These are phyloP conservation scores for Rostratula benghalensis DNA, from an alignment of 2,113 vertebrate species.

Conservation along the genomic window DNA sequence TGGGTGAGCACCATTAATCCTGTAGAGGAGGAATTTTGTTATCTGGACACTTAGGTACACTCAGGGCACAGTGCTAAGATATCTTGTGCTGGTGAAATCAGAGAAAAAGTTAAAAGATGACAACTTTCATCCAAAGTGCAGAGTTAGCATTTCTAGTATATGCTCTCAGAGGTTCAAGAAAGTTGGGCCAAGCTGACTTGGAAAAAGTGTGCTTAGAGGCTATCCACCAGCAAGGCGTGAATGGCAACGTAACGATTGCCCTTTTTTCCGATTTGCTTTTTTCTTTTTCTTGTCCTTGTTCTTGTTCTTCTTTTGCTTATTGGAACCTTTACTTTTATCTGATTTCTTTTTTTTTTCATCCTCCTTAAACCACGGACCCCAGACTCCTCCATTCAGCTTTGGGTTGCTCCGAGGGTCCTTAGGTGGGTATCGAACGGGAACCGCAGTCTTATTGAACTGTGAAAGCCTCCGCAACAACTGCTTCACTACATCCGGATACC, in stretches of 20 bases:
- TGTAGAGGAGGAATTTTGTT: background rate
- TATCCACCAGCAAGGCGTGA: conserved; percentile 27
- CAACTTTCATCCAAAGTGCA: background rate
- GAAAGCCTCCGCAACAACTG: conserved; percentile 86
- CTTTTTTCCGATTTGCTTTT: conserved; percentile 55
- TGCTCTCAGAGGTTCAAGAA: background rate
- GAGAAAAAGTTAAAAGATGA: background rate
- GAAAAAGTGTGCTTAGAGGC: background rate
- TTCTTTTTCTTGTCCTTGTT: conserved; percentile 76
- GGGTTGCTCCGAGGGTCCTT: conserved; percentile 95
- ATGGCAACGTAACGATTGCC: conserved; percentile 13
- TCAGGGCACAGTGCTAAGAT: background rate
- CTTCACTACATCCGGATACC: conserved; percentile 88
- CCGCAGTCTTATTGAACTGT: conserved; percentile 89
- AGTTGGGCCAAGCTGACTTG: background rate
- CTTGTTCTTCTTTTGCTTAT: conserved; percentile 79
- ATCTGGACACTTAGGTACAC: background rate
- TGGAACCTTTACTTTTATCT: conserved; percentile 70
- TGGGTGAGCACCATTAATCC: background rate
- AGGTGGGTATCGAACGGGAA: conserved; percentile 91
- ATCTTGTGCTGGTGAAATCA: background rate
- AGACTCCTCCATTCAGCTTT: conserved; percentile 92
- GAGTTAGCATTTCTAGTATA: background rate
- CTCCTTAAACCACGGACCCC: conserved; percentile 95
- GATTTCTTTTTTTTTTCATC: conserved; percentile 76